Percentiles rank a stretch among this genome's conserved stretches.
These are phyloP conservation scores for Podarcis muralis DNA, from an alignment of 2,113 vertebrate genomes.

Conservation along the genomic window DNA sequence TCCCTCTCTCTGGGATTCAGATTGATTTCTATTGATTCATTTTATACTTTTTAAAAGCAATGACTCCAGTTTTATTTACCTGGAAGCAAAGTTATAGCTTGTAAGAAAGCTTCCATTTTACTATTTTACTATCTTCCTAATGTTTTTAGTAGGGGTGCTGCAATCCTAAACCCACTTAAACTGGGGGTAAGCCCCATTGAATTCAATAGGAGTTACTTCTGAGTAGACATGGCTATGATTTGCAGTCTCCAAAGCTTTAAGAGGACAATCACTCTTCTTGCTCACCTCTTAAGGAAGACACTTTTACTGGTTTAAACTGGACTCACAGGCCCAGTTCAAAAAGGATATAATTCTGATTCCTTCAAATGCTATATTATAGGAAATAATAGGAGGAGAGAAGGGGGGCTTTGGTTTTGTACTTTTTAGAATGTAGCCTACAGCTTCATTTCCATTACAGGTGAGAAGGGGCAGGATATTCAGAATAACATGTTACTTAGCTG, in stretches of 20 bases:
- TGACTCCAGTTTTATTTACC: neutral
- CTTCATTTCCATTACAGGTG: constrained; percentile 7
- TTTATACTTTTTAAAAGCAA: neutral
- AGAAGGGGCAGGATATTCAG: constrained; percentile 26
- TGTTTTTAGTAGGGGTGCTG: too few species aligned
- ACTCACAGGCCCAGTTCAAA: neutral
- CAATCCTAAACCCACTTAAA: too few species aligned
- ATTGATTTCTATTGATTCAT: neutral
- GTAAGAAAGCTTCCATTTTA: neutral
- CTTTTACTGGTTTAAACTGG: neutral
- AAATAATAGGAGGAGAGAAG: neutral
- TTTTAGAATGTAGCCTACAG: neutral
- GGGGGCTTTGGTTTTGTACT: neutral
- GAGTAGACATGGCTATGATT: neutral
- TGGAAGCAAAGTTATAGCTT: neutral
- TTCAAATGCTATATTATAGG: neutral
- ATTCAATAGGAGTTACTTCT: too few species aligned
- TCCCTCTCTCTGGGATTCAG: neutral
- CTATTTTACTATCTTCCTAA: too few species aligned
- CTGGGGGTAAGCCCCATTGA: too few species aligned
- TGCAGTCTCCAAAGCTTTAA: neutral
- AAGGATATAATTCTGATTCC: neutral
- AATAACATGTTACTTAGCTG: constrained; percentile 44
- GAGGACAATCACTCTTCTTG: neutral
- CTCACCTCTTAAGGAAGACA: neutral